These are phyloP conservation scores for Atethmia centrago DNA, from an alignment of 2,888 invertebrate genomes.

Conservation along the genomic window DNA sequence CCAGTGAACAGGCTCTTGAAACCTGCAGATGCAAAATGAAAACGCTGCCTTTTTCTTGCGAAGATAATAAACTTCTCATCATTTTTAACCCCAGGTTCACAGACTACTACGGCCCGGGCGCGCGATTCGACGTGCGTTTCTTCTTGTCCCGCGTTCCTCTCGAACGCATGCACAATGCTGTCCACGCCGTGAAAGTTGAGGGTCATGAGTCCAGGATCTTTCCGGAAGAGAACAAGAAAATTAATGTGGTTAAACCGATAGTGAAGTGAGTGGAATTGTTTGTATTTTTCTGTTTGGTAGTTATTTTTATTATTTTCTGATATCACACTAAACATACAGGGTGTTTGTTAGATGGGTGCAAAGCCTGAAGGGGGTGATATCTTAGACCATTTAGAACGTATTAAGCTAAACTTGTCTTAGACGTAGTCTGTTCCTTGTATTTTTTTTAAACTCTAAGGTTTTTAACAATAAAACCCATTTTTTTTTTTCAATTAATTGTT, in stretches of 20 bases:
- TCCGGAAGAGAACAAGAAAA: constrained; percentile 63
- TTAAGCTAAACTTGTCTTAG: too few relatives aligned
- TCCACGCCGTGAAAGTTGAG: constrained; percentile 74
- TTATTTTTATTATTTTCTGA: neutral
- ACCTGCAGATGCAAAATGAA: neutral
- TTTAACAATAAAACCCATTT: too few relatives aligned
- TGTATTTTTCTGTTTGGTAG: neutral
- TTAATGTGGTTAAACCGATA: constrained; percentile 16
- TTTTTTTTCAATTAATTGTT: too few relatives aligned
- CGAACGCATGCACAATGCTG: constrained; percentile 87
- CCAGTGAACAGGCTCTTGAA: neutral
- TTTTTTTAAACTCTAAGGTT: too few relatives aligned
- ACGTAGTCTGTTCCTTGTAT: too few relatives aligned
- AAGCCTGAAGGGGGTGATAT: too few relatives aligned
- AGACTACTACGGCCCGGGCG: constrained; percentile 56
- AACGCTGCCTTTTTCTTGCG: neutral
- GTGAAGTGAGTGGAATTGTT: constrained; percentile 42
- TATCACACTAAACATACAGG: neutral
- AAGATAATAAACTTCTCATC: neutral
- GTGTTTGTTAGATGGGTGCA: too few relatives aligned
- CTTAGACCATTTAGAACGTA: too few relatives aligned
- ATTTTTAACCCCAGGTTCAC: constrained; percentile 68
- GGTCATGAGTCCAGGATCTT: constrained; percentile 75
- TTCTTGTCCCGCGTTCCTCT: constrained; percentile 81
- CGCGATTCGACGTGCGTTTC: constrained; percentile 84